Conservation (phyloP, 2,113 vertebrate genomes). For the Lipotes vexillifer region DNA sequence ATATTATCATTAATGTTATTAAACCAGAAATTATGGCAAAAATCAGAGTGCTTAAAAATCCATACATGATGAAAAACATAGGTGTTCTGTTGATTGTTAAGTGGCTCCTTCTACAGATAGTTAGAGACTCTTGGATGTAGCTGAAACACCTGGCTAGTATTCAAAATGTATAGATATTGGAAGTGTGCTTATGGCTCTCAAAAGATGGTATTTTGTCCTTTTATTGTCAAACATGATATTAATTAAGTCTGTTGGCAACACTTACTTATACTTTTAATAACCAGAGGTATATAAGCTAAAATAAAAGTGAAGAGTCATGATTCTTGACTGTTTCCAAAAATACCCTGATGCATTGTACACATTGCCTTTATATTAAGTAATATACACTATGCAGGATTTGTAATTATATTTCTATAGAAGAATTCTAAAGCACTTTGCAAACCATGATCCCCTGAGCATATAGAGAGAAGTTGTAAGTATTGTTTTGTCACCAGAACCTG, state of each 20-base stretch:
- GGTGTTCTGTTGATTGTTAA: background rate
- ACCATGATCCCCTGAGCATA: background rate
- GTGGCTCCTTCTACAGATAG: background rate
- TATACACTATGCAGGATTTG: background rate
- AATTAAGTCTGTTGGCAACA: conserved; percentile 29
- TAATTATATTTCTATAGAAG: background rate
- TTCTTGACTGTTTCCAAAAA: conserved; percentile 40
- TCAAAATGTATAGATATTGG: background rate
- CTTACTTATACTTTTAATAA: conserved; percentile 56
- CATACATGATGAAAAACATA: background rate
- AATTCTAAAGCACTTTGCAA: background rate
- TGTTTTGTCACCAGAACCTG: background rate
- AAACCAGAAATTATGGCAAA: background rate
- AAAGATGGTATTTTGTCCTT: background rate
- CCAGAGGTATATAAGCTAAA: background rate
- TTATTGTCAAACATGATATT: background rate
- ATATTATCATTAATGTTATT: background rate
- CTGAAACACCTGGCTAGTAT: background rate
- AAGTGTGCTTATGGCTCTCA: background rate
- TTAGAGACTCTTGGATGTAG: background rate
- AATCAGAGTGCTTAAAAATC: background rate
- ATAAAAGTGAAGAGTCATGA: background rate
- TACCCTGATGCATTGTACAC: background rate
- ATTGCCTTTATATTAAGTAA: conserved; percentile 4
- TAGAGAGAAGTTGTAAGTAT: background rate